Conservation (phyloP, 1,140 invertebrate species). For the Gryon sp. region DNA sequence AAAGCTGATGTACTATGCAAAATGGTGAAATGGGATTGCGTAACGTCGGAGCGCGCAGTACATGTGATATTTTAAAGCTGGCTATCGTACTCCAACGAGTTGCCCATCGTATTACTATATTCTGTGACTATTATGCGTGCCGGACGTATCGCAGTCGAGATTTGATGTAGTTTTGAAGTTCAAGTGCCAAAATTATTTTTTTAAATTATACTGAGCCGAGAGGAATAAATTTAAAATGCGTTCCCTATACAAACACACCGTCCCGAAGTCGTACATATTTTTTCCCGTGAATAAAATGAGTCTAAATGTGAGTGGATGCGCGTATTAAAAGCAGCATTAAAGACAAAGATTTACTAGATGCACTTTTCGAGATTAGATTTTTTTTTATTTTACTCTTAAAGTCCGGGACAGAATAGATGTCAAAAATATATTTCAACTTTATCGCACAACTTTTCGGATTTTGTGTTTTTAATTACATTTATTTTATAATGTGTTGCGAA, state of each 20-base stretch:
- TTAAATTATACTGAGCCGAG: conserved; percentile 48
- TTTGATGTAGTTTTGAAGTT: conserved; percentile 61
- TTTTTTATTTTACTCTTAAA: conserved; percentile 38
- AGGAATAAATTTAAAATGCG: conserved; percentile 49
- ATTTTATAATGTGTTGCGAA: conserved; percentile 19
- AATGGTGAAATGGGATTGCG: conserved; percentile 63
- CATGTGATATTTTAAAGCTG: conserved; percentile 64
- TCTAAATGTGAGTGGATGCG: conserved; percentile 22
- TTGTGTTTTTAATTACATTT: conserved; percentile 54
- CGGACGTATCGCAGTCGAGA: conserved; percentile 52
- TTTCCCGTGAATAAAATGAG: too few relatives aligned
- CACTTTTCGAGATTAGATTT: conserved; percentile 41
- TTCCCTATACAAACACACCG: conserved; percentile 48
- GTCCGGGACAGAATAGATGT: conserved; percentile 31
- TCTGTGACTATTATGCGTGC: conserved; percentile 55
- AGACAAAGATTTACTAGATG: conserved; percentile 40
- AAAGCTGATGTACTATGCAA: conserved; percentile 63
- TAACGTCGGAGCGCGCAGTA: conserved; percentile 44
- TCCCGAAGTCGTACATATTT: too few relatives aligned
- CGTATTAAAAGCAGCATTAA: conserved; percentile 29
- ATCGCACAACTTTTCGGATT: conserved; percentile 39
- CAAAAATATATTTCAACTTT: conserved; percentile 45
- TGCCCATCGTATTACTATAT: conserved; percentile 57
- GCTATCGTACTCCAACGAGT: conserved; percentile 54
- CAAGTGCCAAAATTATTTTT: conserved; percentile 59